Base-by-base conservation (phyloP, 1,140 invertebrate genomes). In the Drosophila carrolli region DNA sequence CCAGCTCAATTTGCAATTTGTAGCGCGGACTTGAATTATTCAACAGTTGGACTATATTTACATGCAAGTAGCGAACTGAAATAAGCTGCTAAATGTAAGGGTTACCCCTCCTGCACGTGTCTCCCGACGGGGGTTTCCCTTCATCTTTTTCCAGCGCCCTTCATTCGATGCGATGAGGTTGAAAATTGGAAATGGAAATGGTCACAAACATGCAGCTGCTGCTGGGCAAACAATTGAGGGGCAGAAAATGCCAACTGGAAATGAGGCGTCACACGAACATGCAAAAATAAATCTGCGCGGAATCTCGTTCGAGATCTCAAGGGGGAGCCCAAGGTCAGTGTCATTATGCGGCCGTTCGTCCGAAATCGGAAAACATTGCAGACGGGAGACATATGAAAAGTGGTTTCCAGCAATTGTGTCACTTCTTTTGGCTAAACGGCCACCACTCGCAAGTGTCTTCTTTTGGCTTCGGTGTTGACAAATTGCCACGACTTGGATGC, bases 201-300 rank as follows among this genome's bases (percentile, higher is more conserved):
- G 23, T 47, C 67, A 57, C 44, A 48, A 29, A 10, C 44, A 57
- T 56, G 67, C 66, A 61, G 81, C 73, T 68, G 76, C 80, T 57
- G 55, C 68, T 66, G 47, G 59, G 73, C 73, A 65, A 70, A 46
- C 65, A 82, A 86, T 86, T 75, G 75, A 75, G 71, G 65, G 51
- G 55, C 83, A 76, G 59, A 66, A 86, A 88, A 88, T 88, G 53
- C 84, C 79, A 80, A 88, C 79, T 88, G 83, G 83, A 88, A 89
- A 83, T 89, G 84, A 88, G 80, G 84, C 84, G 63, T 67, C 83
- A 88, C 83, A 88, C 41, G 44, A 47, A 37, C 56, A 47, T 72
- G 66, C 59, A 79, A 56, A 59, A 72, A 75, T 63, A 16, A 63
- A 51, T 68, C 61, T 57, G 29, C 29, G 16, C 47, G 37, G 66